Conservation (phyloP, 1,140 invertebrate genomes). For the Brachionus koreanus region DNA sequence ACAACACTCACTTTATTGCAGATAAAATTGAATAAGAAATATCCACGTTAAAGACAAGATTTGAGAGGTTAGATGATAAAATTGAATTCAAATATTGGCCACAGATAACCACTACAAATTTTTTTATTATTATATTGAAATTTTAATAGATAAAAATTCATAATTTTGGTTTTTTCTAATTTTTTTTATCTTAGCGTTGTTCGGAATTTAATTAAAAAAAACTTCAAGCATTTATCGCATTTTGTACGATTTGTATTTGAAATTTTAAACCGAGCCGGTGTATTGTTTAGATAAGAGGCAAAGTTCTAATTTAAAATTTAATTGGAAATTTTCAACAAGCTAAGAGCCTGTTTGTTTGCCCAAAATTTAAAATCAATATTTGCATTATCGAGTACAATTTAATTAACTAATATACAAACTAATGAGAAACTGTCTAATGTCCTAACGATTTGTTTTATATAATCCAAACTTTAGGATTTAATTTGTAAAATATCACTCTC, state of each 20-base stretch:
- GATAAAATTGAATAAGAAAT: neutral
- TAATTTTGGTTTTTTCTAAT: neutral
- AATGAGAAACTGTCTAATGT: neutral
- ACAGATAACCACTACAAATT: conserved; percentile 9
- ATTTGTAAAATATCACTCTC: conserved; percentile 8
- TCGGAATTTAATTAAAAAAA: conserved; percentile 18
- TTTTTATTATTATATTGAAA: neutral
- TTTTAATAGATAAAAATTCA: conserved; percentile 16
- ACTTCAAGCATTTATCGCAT: conserved; percentile 24
- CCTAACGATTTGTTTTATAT: conserved; percentile 3
- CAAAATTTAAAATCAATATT: neutral
- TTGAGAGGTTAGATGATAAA: neutral
- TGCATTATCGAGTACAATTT: neutral
- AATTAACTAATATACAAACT: neutral
- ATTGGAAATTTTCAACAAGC: neutral
- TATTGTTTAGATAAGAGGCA: neutral
- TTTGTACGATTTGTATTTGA: conserved; percentile 22
- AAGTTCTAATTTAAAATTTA: conserved; percentile 11
- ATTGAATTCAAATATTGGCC: neutral
- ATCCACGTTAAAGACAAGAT: neutral
- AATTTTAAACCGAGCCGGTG: neutral
- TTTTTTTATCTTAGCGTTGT: conserved; percentile 32
- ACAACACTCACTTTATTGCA: neutral
- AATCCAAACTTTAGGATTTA: conserved; percentile 32
- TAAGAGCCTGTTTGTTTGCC: neutral